Evolutionary conservation across 2,888 invertebrate genomes (phyloP).

Genomic region (Spodoptera littoralis): DNA sequence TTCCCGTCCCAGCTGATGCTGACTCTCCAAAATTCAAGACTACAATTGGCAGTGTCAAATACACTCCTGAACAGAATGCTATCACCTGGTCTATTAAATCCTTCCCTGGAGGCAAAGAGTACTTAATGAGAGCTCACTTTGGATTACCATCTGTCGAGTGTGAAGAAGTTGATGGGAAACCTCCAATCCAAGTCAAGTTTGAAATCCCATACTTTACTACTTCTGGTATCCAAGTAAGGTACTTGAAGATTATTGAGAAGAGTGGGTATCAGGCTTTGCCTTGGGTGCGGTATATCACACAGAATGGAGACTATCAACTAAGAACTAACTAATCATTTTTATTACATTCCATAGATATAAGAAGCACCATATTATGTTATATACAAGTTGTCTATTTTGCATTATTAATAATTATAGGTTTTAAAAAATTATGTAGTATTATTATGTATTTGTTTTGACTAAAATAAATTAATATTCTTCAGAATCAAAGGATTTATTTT

Average conservation of each 20-base stretch:
- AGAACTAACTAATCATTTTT: conserved; percentile 92
- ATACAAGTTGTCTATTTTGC: conserved; percentile 73
- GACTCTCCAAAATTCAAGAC: conserved; percentile 99
- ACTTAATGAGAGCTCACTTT: conserved; percentile 99
- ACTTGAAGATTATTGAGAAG: conserved; percentile 99
- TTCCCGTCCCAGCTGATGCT: conserved; percentile 98
- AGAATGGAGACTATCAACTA: conserved; percentile 99
- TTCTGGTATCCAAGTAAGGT: conserved; percentile 98
- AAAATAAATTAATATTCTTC: conserved; percentile 75
- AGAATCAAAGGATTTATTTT: conserved; percentile 18
- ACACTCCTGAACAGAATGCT: conserved; percentile 98
- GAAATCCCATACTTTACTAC: conserved; percentile 99
- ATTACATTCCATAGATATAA: conserved; percentile 66
- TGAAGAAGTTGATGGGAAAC: conserved; percentile 98
- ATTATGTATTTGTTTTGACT: conserved; percentile 74
- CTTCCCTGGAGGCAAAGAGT: conserved; percentile 99
- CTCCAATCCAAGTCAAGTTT: conserved; percentile 99
- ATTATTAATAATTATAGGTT: conserved; percentile 67
- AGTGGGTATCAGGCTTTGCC: conserved; percentile 99
- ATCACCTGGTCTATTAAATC: conserved; percentile 99
- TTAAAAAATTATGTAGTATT: conserved; percentile 71
- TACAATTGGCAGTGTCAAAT: conserved; percentile 98
- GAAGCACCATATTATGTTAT: conserved; percentile 61
- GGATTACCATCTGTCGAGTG: conserved; percentile 98
- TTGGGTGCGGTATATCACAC: conserved; percentile 99